These are phyloP conservation scores for Pseudomyrmex flavicornis DNA, from an alignment of 1,140 invertebrate genomes.

Conservation along the genomic window DNA sequence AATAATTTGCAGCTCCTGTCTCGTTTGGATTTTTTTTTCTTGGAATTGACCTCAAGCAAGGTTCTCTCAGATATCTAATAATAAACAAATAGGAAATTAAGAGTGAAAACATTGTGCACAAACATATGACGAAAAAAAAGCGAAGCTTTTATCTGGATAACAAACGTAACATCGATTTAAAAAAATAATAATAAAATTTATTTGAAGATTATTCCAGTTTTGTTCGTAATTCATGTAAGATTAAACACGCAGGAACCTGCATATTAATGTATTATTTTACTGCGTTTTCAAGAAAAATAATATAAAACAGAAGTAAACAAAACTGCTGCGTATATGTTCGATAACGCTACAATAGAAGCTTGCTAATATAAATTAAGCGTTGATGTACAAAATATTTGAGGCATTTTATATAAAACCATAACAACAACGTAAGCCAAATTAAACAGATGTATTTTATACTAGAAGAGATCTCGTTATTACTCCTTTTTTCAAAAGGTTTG, in stretches of 20 bases:
- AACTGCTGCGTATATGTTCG: neutral
- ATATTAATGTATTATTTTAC: neutral
- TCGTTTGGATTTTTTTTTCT: slow-evolving; percentile 18
- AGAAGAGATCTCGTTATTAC: neutral
- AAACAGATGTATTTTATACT: slow-evolving; percentile 15
- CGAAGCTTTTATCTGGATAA: slow-evolving; percentile 19
- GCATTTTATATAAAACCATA: neutral
- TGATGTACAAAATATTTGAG: too few species aligned
- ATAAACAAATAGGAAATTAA: slow-evolving; percentile 27
- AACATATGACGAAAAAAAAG: slow-evolving; percentile 36
- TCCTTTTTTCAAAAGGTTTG: neutral
- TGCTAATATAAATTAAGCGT: too few species aligned
- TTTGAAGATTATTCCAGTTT: neutral
- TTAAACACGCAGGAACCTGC: neutral
- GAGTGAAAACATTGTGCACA: slow-evolving; percentile 10
- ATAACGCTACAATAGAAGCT: neutral
- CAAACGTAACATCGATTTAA: neutral
- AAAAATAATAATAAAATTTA: neutral
- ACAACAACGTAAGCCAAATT: slow-evolving; percentile 15
- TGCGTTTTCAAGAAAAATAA: neutral
- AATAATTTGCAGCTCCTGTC: slow-evolving; percentile 19
- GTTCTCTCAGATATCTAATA: slow-evolving; percentile 9
- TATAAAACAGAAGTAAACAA: too few species aligned
- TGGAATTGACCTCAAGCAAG: slow-evolving; percentile 1
- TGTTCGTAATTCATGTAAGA: neutral